Base-by-base conservation (phyloP, 2,113 vertebrate species). In the Syngnathus scovelli region DNA sequence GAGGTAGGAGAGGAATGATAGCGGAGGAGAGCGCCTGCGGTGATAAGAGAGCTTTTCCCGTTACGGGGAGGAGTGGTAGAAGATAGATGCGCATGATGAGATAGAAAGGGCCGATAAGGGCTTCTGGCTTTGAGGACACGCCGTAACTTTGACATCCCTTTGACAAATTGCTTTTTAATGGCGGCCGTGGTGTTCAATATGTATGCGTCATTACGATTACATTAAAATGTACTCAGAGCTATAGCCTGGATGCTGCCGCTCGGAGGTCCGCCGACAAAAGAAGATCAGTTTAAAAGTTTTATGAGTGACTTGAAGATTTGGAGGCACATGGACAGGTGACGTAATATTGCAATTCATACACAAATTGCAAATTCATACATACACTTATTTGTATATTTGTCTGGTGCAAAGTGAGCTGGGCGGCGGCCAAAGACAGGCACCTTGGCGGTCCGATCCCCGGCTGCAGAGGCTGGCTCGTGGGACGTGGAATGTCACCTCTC, bases 51-150 rank as follows among this genome's bases (percentile, higher is more conserved):
- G 55, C 13, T 58, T 58, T 36, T 36, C 27, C 27, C 55, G 7
- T 58, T 58, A 58, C 12, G 3, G 12, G 12, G 49, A 21, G 49
- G 49, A 52, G 49, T 10, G 49, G 49, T 68, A 8, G 65, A 76
- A 69, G 64, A 13, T 10, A 72, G 81, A 81, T 79, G 37, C 37
- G 62, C 61, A 43, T 27, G 67, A 76, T 78, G 43, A 73, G 76
- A 79, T 68, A 15, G 75, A 78, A 54, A 48, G 60, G 21, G 41
- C n/a, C 73, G 75, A 85, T 78, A 64, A 23, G 5, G 55, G 12
- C 18, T 52, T 61, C 61, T 60, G 69, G 44, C 71, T 72, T 71
- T 46, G 79, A 77, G 78, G 69, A 66, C 56, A 39, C 67, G 43
- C 54, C 38, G 54, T 64, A 66, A 62, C 55, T 60, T 71, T 21